Base-by-base conservation (phyloP, 2,113 vertebrate species). In the Lampris megalopsis region DNA sequence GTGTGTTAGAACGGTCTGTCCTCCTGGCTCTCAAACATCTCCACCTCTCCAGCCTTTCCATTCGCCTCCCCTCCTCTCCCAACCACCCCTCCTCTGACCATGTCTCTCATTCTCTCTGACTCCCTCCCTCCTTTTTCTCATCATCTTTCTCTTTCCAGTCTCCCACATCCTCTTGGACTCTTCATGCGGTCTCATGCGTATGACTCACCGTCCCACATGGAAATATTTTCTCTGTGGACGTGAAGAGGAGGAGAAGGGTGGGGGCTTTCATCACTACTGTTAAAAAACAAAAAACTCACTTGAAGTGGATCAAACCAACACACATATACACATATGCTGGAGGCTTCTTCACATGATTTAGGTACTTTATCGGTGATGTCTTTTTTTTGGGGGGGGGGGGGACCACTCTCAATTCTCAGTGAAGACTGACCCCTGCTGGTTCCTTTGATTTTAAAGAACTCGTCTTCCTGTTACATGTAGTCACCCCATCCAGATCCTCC, bases 171-270 rank as follows among this genome's bases (percentile, higher is more conserved):
- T 89, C 72, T 68, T 83, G 81, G 85, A 79, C 36, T 73, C 61
- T 75, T 69, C 50, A 65, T 77, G 36, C 53, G 74, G 79, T 80
- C 81, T 87, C 70, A 77, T 83, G 84, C 73, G 80, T 41, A 77
- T 94, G 94, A 94, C 84, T 94, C 92, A 93, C 79, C 72, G 8
- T 85, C 87, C 87, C 92, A 92, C 91, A 92, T 91, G 91, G 92
- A 94, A 94, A 92, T 79, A 82, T 86, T 92, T 92, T 86, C 71
- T 83, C 73, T 63, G 74, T 72, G 80, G 57, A 91, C 64, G 71
- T 81, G 75, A 71, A 57, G 70, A 24, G 24, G 24, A 24, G 24
- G 24, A 24, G 24, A 24, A 24, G 24, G 24, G 24, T 24, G 24
- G 24, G 49, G 77, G 54, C 5, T 64, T 76, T 90, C 72, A 45